phyloP scores from a whole-genome alignment of 2,888 invertebrate species.

The Sialis lutaria region DNA sequence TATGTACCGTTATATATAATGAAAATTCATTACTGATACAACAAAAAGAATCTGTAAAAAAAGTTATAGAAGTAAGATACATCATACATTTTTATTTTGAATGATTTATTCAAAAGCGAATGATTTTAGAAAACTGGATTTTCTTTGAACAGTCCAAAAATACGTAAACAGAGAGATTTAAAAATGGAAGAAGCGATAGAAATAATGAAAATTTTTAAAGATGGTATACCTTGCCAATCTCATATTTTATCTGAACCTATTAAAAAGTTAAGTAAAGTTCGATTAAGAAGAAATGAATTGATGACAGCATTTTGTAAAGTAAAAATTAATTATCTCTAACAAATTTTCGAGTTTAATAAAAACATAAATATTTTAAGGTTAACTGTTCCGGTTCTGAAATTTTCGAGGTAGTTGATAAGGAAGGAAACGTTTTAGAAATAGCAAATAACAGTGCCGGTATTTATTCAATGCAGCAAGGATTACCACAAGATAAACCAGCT shows the following conservation, averaged over 20 bases:
- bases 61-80: neutral
- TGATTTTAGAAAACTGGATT: no score
- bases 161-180: no score
- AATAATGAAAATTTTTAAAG: conserved; percentile 26
- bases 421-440: conserved; percentile 32
- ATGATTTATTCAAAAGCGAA: neutral
- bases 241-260: conserved; percentile 29
- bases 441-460: conserved; percentile 44
- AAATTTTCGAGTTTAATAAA: neutral
- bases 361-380: neutral
- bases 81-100: neutral
- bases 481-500: conserved; percentile 26
- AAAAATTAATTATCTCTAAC: conserved; percentile 5
- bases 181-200: neutral
- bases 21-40: neutral
- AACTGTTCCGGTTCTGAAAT: conserved; percentile 26
- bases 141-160: no score
- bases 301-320: conserved; percentile 36
- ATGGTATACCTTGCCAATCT: conserved; percentile 40
- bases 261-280: conserved; percentile 22
- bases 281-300: conserved; percentile 31
- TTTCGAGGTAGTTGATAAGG: conserved; percentile 33
- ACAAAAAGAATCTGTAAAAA: neutral
- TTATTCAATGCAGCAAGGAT: conserved; percentile 31
- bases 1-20: conserved; percentile 30